phyloP scores from a whole-genome alignment of 1,140 invertebrate species.

The Anastrepha obliqua region DNA sequence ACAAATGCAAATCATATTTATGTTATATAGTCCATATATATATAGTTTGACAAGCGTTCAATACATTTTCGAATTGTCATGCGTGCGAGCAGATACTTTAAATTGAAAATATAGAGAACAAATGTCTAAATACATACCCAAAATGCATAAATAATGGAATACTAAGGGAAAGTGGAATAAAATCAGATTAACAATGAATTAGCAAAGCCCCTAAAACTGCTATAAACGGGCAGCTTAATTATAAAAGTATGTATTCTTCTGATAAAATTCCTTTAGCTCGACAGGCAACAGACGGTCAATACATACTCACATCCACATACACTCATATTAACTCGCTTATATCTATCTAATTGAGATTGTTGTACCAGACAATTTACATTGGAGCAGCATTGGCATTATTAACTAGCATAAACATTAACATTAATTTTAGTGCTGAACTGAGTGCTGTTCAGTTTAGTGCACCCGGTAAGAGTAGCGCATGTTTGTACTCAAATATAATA shows the following conservation, averaged over 20 bases:
- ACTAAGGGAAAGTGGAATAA: too few species aligned
- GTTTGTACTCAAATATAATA: background rate
- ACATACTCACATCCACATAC: background rate
- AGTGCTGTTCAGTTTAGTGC: background rate
- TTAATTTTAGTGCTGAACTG: background rate
- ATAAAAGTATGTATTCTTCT: background rate
- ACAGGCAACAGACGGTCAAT: background rate
- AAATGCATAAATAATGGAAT: background rate
- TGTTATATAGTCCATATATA: slow-evolving; percentile 5
- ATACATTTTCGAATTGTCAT: background rate
- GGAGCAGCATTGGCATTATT: background rate
- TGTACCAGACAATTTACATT: background rate
- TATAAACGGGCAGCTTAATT: background rate
- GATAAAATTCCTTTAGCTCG: slow-evolving; percentile 6
- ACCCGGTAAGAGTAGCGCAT: background rate
- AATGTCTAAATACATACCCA: background rate
- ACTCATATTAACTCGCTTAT: background rate
- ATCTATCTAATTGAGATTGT: background rate
- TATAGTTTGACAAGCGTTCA: background rate
- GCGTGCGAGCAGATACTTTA: background rate
- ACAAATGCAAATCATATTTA: background rate
- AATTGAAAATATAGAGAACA: background rate
- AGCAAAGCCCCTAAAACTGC: background rate
- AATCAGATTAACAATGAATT: too few species aligned
- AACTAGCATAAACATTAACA: background rate